Evolutionary conservation across 2,113 vertebrate species (phyloP), one percentile per base, ranked within the genome.

Genomic region (Alligator sinensis): DNA sequence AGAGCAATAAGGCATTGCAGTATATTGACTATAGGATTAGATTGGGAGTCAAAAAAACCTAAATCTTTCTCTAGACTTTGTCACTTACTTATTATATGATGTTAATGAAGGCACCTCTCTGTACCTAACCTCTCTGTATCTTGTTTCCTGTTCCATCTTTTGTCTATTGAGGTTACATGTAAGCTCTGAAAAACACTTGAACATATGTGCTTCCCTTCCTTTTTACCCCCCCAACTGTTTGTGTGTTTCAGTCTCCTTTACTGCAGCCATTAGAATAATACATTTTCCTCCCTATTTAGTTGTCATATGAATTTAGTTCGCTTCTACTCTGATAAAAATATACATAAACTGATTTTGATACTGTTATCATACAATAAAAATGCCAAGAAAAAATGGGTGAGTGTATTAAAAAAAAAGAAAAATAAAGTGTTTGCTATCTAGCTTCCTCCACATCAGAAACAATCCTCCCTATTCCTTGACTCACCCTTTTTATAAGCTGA

Each of bases 361-460:
- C 17, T 76, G 57, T 96, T 76, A 86, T 74, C 90, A 82, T 3
- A 59, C 59, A 87, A 59, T 70, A 59, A 87, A 90, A 91, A 86
- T 80, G 88, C 4, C 4, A 79, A 64, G 68, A 24, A 14, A 55
- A 89, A 91, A 61, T 85, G 60, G 25, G 47, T 47, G 47, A 47
- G 47, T 47, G 47, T 47, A 47, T 47, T 47, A 9, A 47, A 47
- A 47, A 47, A 84, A 80, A 94, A 92, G n/a, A 27, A 76, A 47
- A 14, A 80, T 55, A 27, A 47, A 47, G 47, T 89, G 62, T 62
- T 64, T 82, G 82, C 64, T 64, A 70, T 28, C 58, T 77, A 70
- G 21, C 19, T 34, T 47, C 28, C 89, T 87, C 54, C 94, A 1
- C 59, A 47, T 59, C 72, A 86, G 61, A 21, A 3, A 75, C 11